Evolutionary conservation across 2,113 vertebrate species (phyloP), one percentile per base, ranked within the genome.

Genomic region (Epinephelus fuscoguttatus): DNA sequence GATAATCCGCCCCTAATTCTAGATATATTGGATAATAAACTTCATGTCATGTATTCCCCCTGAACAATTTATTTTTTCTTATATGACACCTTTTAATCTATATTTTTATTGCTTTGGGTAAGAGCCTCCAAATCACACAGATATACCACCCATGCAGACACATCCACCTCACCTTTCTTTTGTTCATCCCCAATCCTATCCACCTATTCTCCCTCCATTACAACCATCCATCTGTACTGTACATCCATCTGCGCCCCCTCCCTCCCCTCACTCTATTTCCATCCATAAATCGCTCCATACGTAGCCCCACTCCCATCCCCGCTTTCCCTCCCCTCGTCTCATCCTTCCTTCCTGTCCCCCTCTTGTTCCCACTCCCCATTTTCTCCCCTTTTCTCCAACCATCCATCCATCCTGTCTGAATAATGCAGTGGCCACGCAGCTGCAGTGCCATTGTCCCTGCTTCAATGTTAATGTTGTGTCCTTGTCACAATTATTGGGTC

Each of bases 401-500:
- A 82, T 86, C 89, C 72, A 82, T 77, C 73, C 92, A 74, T 87
- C 84, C 79, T 70, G 81, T 74, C 86, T 93, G 89, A 93, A 93
- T 92, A 87, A 93, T 92, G 88, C 85, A 92, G 81, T 56, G 80
- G 72, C 63, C 79, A 53, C 27, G 27, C 85, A 90, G 88, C 82
- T 88, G 80, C 78, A 71, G 61, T 13, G 53, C 82, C 84, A 89
- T 94, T 94, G 93, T 94, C 78, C 90, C 85, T 15, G 73, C 84
- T 61, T 82, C 90, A 91, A 84, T 93, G 91, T 93, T 90, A 91
- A 91, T 90, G 89, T 70, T 83, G 88, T 87, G 93, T 94, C 91
- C 91, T 93, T 94, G 93, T 94, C 90, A 83, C 82, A 86, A 87
- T 91, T 91, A 91, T 86, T 80, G 75, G 90, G 84, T 89, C 88